Base-by-base conservation (phyloP, 2,113 vertebrate genomes). In the Pardalotus punctatus region DNA sequence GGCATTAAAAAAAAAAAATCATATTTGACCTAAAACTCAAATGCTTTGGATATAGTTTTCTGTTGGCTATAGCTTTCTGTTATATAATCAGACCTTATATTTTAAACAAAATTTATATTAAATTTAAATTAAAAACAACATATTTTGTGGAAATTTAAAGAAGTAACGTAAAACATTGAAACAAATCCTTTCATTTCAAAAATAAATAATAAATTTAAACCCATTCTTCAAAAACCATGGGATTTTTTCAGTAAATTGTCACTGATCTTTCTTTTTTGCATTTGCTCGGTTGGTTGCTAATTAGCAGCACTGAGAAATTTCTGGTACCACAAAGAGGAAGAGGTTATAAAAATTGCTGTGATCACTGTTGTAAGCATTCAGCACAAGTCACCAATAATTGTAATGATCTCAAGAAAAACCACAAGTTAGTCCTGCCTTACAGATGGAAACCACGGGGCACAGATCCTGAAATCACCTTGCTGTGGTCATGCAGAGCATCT, bases 171-270 rank as follows among this genome's bases (percentile, higher is more conserved):
- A 79, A 82, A 6, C 19, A 67, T 20, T 1, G 0, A 54, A 92
- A 74, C 12, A 47, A 40, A 62, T 1, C 4, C 0, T 62, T 45
- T 62, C 0, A 1, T 23, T 82, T 71, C 2, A 66, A 62, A 88
- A 82, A 64, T 27, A 53, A 72, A 40, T 43, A 84, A 51, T 51
- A 58, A 66, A 79, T 58, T 66, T 9, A 70, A 86, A 56, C 5
- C 3, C 45, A 53, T 51, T 86, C n/a, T 83, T 77, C 7, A 65
- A 53, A 88, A 93, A 43, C 1, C 5, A 6, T 7, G 9, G 1
- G 0, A 8, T 54, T 70, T 40, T 88, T 65, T 45, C 45, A 58
- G 21, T 48, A 81, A 57, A 61, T 80, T n/a, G 8, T 40, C 35
- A 23, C 11, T 5, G 18, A 4, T 14, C 7, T 15, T 51, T 36